Evolutionary conservation across 2,888 invertebrate species (phyloP).

Genomic region (Synergus umbraculus): DNA sequence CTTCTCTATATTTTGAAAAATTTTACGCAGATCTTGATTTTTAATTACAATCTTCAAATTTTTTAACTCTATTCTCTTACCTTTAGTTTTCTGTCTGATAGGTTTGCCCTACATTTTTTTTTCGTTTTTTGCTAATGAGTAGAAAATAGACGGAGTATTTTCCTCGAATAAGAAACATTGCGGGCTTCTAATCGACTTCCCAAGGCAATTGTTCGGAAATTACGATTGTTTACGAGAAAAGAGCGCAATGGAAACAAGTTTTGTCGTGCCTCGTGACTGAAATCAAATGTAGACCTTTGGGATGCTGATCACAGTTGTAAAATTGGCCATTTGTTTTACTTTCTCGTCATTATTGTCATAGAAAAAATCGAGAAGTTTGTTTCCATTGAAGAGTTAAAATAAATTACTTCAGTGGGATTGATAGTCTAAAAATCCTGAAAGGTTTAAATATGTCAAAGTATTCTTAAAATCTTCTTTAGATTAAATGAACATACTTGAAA

Average conservation of each 20-base stretch:
- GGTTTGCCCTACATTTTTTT: background rate
- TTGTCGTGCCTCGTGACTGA: constrained; percentile 6
- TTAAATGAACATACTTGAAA: too few species aligned
- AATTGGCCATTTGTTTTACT: constrained; percentile 18
- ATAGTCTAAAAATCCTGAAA: too few species aligned
- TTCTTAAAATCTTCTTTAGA: too few species aligned
- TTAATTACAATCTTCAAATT: background rate
- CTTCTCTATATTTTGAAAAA: too few species aligned
- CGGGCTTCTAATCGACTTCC: constrained; percentile 7
- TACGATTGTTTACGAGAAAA: constrained; percentile 33
- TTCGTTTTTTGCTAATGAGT: background rate
- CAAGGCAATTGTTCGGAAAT: constrained; percentile 32
- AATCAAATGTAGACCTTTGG: background rate
- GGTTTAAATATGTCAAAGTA: too few species aligned
- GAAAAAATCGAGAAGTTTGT: background rate
- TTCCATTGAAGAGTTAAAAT: background rate
- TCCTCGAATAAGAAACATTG: constrained; percentile 3
- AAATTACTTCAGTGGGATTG: background rate
- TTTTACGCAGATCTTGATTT: too few species aligned
- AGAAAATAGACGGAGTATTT: constrained; percentile 29
- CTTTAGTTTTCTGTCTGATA: background rate
- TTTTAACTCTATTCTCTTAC: background rate
- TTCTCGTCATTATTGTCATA: constrained; percentile 14
- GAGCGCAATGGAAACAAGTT: constrained; percentile 6
- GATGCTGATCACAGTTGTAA: constrained; percentile 13